Conservation (phyloP, 2,797 vertebrate species). For the Holocentrus rufus region DNA sequence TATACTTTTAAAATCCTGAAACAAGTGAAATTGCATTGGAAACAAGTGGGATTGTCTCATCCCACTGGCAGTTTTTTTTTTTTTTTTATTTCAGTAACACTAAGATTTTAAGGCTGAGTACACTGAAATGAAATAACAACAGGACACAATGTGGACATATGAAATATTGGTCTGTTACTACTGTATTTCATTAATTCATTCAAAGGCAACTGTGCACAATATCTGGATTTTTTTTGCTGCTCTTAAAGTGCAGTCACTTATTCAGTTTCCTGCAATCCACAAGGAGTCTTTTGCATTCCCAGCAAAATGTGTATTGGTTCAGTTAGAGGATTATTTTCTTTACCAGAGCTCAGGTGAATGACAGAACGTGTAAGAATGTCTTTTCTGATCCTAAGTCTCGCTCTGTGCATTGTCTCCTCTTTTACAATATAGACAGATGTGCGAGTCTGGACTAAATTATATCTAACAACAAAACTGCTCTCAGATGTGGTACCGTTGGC, state of each 20-base stretch:
- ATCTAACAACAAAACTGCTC: conserved; percentile 23
- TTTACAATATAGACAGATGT: conserved; percentile 8
- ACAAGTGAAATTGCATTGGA: too few relatives aligned
- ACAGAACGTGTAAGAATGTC: not conserved
- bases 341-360: conserved; percentile 4
- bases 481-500: conserved; percentile 39
- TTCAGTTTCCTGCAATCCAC: not conserved
- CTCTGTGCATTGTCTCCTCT: not conserved
- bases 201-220: too few relatives aligned
- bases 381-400: not conserved
- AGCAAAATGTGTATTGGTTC: not conserved
- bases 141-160: conserved; percentile 27
- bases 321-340: conserved; percentile 14
- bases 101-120: too few relatives aligned
- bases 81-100: too few relatives aligned
- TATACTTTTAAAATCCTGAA: too few relatives aligned
- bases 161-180: conserved; percentile 24
- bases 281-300: not conserved
- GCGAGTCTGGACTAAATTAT: conserved; percentile 25
- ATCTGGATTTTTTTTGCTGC: not conserved
- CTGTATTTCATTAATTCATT: not conserved
- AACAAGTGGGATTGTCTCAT: too few relatives aligned
- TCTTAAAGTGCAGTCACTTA: too few relatives aligned
- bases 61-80: too few relatives aligned
- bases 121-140: too few relatives aligned